Base-by-base conservation (phyloP, 2,797 vertebrate species). In the Tragelaphus eurycerus region DNA sequence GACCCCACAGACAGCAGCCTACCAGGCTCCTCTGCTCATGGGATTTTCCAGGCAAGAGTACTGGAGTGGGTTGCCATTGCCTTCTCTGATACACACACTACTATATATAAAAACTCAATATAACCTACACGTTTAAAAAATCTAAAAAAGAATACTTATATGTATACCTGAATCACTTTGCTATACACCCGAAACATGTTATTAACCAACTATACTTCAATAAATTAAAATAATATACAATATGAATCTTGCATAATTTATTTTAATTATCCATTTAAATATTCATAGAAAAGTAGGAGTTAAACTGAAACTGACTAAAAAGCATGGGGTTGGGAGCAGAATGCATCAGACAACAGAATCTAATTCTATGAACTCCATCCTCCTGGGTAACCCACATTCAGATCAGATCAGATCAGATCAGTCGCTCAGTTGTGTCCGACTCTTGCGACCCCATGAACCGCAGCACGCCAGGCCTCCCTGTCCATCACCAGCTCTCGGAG, bases 211-310 rank as follows among this genome's bases (percentile, higher is more conserved):
- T n/a, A 13, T n/a, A 81, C 2, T 0, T 31, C 29, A n/a, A 52
- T 52, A n/a, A 81, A 81, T 79, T 50, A 31, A 50, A 11, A 50
- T 50, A 12, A n/a, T 19, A n/a, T 79, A 31, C 4, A 86, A 25
- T 89, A 52, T 48, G 21, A 13, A 71, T 74, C 9, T 34, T 84
- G 16, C 9, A 79, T 21, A 93, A 64, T 17, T 90, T 78, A 57
- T 91, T 84, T 78, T 54, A 88, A 88, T 86, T 55, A 76, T 31
- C 78, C 23, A 57, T 82, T 62, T 79, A 78, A 57, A 88, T 79
- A 74, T 54, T 95, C 31, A 92, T 19, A 12, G 31, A 79, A 50
- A 86, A 89, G 90, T 23, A 31, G 27, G 6, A 82, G 52, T 85
- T 13, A 76, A 83, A 55, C 21, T 57, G 29, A 95, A 78, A 12